phyloP scores from a whole-genome alignment of 2,113 vertebrate genomes.

The Machaerirhynchus nigripectus region DNA sequence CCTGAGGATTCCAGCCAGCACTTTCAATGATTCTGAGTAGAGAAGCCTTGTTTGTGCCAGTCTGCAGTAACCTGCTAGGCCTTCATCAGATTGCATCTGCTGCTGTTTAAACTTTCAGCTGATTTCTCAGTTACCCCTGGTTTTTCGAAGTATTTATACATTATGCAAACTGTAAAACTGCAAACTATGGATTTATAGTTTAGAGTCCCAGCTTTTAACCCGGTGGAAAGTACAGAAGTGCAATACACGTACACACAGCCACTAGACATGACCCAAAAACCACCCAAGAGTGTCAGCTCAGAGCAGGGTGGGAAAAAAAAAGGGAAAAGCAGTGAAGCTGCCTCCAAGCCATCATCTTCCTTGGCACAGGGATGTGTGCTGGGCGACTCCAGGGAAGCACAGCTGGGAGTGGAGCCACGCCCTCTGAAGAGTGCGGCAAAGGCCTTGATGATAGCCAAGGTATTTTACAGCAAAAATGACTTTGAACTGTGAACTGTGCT shows the following conservation, averaged over 20 bases:
- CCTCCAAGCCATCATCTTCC: not conserved
- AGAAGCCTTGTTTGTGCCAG: not conserved
- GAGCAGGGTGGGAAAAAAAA: not conserved
- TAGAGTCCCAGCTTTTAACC: not conserved
- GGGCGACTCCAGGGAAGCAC: fast-evolving
- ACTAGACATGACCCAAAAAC: not conserved
- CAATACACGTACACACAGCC: not conserved
- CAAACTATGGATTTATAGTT: not conserved
- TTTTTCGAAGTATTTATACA: not conserved
- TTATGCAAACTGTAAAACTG: not conserved
- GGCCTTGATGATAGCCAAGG: conserved; percentile 11
- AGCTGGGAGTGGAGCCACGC: not conserved
- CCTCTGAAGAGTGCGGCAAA: not conserved
- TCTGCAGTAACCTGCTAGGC: not conserved
- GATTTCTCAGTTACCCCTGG: not conserved
- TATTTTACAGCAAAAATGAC: conserved; percentile 1
- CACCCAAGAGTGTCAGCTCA: not conserved
- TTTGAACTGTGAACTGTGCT: not conserved
- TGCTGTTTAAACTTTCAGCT: not conserved
- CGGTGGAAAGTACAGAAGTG: not conserved
- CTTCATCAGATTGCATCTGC: not conserved
- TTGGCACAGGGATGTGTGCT: not conserved
- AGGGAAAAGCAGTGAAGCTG: not conserved
- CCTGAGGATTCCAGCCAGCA: not conserved
- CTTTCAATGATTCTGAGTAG: not conserved